Base-by-base conservation (phyloP, 2,888 invertebrate species). In the Diaphora mendica region DNA sequence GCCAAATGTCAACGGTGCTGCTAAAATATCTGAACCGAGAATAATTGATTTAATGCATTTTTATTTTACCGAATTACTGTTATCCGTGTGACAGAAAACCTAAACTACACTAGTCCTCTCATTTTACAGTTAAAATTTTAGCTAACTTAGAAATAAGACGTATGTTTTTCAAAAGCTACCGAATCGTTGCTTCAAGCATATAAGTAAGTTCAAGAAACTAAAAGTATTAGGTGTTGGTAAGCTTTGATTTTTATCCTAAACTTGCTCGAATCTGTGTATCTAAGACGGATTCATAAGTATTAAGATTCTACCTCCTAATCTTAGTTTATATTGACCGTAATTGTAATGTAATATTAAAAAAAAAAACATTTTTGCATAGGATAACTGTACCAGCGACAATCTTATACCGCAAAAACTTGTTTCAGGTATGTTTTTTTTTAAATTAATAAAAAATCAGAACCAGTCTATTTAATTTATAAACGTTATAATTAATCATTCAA, bases 11-110 rank as follows among this genome's bases (percentile, higher is more conserved):
- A 89, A 26, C 62, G 26, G 88, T 86, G 80, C 85, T 87, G 79
- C 79, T 65, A 77, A 78, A 77, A 82, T 81, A 85, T 85, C 86
- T 88, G 88, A 90, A 91, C 92, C 92, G 89, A 92, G 85, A 82
- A 90, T 78, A 82, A 94, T 93, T 89, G 88, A 93, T 93, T 93
- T 79, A 73, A 87, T 86, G 90, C 87, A 85, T 88, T 88, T 89
- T 87, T 86, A 79, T 78, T 79, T 80, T 68, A 62, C 48, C 71
- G 67, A n/a, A 81, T 79, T 87, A 84, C 77, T 74, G 79, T 86
- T 83, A 87, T 77, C 73, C 73, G 42, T 35, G 17, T 5, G 68
- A 11, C 62, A 72, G 79, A 77, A 76, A 80, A 72, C 73, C 26
- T 30, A 35, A 71, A 72, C 8, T 51, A 23, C 9, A 51, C 11